phyloP scores from a whole-genome alignment of 2,888 invertebrate genomes.

The Drosophila falleni region DNA sequence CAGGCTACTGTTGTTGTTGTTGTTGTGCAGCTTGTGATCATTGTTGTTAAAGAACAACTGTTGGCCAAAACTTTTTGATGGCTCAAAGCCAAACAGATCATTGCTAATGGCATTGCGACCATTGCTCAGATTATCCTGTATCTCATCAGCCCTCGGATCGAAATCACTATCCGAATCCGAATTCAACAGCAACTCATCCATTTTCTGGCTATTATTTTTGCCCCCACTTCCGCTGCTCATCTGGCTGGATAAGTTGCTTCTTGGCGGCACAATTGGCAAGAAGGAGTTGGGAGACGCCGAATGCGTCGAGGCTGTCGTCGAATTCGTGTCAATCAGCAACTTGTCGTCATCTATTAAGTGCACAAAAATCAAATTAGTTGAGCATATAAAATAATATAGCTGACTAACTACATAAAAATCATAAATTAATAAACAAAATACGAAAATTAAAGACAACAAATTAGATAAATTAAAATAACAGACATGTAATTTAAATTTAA shows the following conservation, averaged over 20 bases:
- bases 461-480: too few relatives aligned
- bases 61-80: slow-evolving; percentile 85
- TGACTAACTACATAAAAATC: not conserved
- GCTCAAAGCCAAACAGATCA: slow-evolving; percentile 85
- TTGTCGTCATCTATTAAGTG: slow-evolving; percentile 79
- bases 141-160: slow-evolving; percentile 94
- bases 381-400: not conserved
- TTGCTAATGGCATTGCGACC: slow-evolving; percentile 81
- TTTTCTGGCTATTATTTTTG: slow-evolving; percentile 90
- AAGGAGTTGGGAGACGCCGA: slow-evolving; percentile 81
- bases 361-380: not conserved
- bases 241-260: slow-evolving; percentile 85
- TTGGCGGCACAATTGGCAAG: slow-evolving; percentile 85
- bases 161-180: slow-evolving; percentile 94
- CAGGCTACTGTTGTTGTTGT: slow-evolving; percentile 65
- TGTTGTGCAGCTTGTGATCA: slow-evolving; percentile 79
- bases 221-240: slow-evolving; percentile 87
- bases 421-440: too few relatives aligned
- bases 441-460: too few relatives aligned
- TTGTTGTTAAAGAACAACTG: slow-evolving; percentile 86
- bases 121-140: slow-evolving; percentile 82
- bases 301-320: slow-evolving; percentile 74
- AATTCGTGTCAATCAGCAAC: slow-evolving; percentile 84
- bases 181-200: slow-evolving; percentile 91
- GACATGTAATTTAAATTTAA: too few relatives aligned